Evolutionary conservation across 2,888 invertebrate species (phyloP), one percentile per base, ranked within the genome.

Genomic region (Eutolmus rufibarbis): DNA sequence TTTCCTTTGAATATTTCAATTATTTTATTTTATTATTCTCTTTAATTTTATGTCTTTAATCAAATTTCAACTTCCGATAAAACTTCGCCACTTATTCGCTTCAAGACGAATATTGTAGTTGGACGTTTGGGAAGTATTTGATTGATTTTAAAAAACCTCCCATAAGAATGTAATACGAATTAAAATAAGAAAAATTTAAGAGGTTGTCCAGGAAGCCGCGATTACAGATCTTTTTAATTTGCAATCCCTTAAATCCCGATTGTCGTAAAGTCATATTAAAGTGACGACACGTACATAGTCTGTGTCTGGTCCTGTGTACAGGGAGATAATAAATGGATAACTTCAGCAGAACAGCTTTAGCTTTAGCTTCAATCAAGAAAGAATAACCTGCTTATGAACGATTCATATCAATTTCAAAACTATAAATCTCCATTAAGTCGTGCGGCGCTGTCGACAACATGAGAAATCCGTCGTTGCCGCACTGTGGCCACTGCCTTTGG

Each of bases 401-500:
- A 86, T 81, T 78, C 57, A 82, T 40, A 82, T 77, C 82, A 81
- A 87, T 74, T 86, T 86, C 40, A 86, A 46, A 79, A 31, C 56
- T 34, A 85, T 87, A 86, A 77, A 86, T 84, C 85, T 84, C 81
- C 74, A 82, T 82, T 81, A 82, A 51, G 23, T 37, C 46, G 12
- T 14, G 28, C 34, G 31, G 19, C 74, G 2, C 56, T 40, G 79
- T 57, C 28, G 31, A 43, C 56, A 81, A 16, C 81, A 28, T 56
- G 46, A 56, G 46, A 56, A 46, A n/a, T n/a, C 34, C 31, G 40
- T 28, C 14, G 46, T 51, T 23, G 4, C 56, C 28, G 34, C n/a
- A 19, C 28, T 23, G 28, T 19, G 28, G 12, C 66, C 23, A 23
- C n/a, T 28, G 66, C 23, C 57, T 57, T 66, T 14, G 14, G 66